phyloP scores from a whole-genome alignment of 1,140 invertebrate genomes.

The Lutraria rhynchaena region DNA sequence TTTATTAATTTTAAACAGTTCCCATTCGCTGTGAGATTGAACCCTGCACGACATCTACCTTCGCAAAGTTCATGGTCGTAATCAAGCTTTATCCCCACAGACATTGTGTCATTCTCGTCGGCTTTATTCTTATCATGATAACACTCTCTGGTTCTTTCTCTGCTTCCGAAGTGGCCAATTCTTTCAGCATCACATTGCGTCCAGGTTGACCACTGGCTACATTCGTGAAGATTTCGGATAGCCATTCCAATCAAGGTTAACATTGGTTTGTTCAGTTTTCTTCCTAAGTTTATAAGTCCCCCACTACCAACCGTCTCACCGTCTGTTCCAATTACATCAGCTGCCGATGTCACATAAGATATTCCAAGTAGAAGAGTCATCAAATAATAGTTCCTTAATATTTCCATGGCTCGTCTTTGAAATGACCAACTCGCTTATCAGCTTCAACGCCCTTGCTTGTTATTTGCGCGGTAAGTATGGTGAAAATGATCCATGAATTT shows the following conservation, averaged over 20 bases:
- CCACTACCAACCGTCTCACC: neutral
- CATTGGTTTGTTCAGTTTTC: slow-evolving; percentile 5
- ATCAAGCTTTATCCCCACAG: neutral
- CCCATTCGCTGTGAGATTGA: neutral
- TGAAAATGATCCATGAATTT: too few relatives aligned
- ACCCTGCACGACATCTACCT: neutral
- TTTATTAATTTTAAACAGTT: slow-evolving; percentile 12
- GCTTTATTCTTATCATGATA: neutral
- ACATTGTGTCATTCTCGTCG: neutral
- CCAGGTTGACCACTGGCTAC: slow-evolving; percentile 6
- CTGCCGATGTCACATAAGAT: too few relatives aligned
- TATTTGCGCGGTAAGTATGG: too few relatives aligned
- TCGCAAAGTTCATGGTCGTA: neutral
- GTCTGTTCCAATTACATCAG: neutral
- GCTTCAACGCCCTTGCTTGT: too few relatives aligned
- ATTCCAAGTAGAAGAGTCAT: too few relatives aligned
- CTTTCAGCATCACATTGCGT: slow-evolving; percentile 2
- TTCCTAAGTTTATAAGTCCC: neutral
- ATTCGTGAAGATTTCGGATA: slow-evolving; percentile 2
- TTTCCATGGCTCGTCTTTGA: too few relatives aligned
- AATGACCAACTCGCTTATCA: too few relatives aligned
- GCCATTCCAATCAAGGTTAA: slow-evolving; percentile 15
- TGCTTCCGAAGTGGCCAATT: neutral
- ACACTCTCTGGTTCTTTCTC: slow-evolving; percentile 4
- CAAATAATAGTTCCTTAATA: too few relatives aligned